Evolutionary conservation across 2,113 vertebrate genomes (phyloP).

Genomic region (Rhea americana): DNA sequence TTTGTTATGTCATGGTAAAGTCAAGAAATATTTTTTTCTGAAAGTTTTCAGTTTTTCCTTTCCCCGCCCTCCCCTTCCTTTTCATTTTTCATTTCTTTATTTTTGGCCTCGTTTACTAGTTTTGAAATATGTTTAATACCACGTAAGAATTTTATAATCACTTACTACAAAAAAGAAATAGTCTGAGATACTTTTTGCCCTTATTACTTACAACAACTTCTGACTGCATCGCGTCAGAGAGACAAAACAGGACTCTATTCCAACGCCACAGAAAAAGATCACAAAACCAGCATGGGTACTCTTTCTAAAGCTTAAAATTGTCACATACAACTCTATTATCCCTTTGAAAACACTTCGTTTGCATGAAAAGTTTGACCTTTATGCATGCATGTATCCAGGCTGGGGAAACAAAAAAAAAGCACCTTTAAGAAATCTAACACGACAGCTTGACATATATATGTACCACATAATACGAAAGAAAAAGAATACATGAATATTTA

Average conservation of each 20-base stretch:
- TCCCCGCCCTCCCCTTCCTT: not conserved
- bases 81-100: not conserved
- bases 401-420: not conserved
- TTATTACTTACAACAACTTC: not conserved
- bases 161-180: not conserved
- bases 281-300: not conserved
- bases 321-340: not conserved
- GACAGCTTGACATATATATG: not conserved
- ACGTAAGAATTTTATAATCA: not conserved
- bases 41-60: not conserved
- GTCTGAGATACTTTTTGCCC: not conserved
- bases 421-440: not conserved
- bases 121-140: not conserved
- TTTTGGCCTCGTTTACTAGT: not conserved
- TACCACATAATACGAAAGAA: not conserved
- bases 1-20: not conserved
- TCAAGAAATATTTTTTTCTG: not conserved
- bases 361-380: not conserved
- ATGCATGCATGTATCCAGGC: fast-evolving
- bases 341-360: not conserved
- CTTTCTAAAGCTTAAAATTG: not conserved
- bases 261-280: not conserved
- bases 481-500: not conserved
- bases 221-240: not conserved
- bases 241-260: not conserved